phyloP scores from a whole-genome alignment of 2,888 invertebrate species.

The Doris montereyensis region DNA sequence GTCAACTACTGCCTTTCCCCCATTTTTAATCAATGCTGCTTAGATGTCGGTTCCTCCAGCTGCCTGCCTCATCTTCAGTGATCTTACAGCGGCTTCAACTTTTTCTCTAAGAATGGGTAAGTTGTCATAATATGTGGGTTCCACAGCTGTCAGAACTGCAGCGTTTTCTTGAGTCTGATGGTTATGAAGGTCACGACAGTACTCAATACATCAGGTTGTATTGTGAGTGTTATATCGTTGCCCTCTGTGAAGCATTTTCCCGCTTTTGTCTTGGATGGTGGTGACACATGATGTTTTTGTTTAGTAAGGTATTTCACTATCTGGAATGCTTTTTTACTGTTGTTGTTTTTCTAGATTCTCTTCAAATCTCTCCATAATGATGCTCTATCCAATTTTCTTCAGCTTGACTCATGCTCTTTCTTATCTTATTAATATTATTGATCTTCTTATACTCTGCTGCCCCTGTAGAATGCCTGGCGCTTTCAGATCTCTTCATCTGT shows the following conservation, averaged over 20 bases:
- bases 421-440: neutral
- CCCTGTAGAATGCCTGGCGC: neutral
- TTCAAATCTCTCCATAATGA: no score
- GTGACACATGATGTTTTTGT: no score
- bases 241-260: neutral
- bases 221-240: neutral
- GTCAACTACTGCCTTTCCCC: constrained; percentile 8
- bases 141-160: neutral
- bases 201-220: no score
- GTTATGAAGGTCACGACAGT: constrained; percentile 2
- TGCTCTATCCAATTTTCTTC: no score
- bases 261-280: neutral
- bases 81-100: constrained; percentile 1
- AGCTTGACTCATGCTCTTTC: neutral
- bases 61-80: constrained; percentile 11
- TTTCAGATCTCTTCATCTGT: constrained; percentile 23
- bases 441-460: neutral
- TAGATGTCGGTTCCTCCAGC: no score
- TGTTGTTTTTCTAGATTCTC: no score
- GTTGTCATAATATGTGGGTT: no score
- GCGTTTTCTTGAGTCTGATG: neutral
- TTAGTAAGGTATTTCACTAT: no score
- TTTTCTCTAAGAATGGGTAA: constrained; percentile 13
- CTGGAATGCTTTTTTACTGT: no score
- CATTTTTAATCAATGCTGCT: constrained; percentile 10